phyloP scores from a whole-genome alignment of 2,888 invertebrate genomes.

The Crematogaster levior region DNA sequence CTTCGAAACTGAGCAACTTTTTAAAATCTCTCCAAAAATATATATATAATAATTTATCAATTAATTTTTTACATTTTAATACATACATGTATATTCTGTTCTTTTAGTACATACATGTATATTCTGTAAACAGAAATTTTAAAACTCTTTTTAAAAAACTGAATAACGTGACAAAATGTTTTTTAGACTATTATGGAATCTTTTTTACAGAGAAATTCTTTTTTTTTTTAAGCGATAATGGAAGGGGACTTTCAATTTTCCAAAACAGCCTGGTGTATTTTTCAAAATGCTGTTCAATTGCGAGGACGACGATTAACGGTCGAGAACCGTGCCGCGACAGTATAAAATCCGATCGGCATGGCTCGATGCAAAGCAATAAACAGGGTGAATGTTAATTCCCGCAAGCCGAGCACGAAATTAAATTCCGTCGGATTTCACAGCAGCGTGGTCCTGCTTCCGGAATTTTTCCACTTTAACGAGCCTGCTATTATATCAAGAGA shows the following conservation, averaged over 20 bases:
- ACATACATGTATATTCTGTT: too few species aligned
- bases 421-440: slow-evolving; percentile 73
- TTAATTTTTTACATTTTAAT: not conserved
- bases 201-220: not conserved
- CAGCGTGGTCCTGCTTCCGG: not conserved
- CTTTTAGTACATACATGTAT: too few species aligned
- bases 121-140: not conserved
- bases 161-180: not conserved
- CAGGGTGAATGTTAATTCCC: slow-evolving; percentile 74
- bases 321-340: slow-evolving; percentile 53
- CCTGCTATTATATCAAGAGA: not conserved
- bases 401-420: slow-evolving; percentile 68
- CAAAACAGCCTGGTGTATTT: not conserved
- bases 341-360: slow-evolving; percentile 61
- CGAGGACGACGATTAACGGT: slow-evolving; percentile 68
- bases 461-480: slow-evolving; percentile 43
- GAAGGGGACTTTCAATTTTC: slow-evolving; percentile 12
- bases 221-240: not conserved
- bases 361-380: slow-evolving; percentile 72
- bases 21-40: not conserved
- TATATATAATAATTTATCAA: not conserved
- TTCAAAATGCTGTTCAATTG: slow-evolving; percentile 63
- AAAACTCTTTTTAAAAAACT: not conserved
- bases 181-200: not conserved
- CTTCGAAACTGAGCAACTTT: not conserved